Percentiles rank a stretch among this genome's conserved stretches.
These are phyloP conservation scores for Montipora capitata DNA, from an alignment of 92 coral and sea anemone genomes.

Conservation along the genomic window DNA sequence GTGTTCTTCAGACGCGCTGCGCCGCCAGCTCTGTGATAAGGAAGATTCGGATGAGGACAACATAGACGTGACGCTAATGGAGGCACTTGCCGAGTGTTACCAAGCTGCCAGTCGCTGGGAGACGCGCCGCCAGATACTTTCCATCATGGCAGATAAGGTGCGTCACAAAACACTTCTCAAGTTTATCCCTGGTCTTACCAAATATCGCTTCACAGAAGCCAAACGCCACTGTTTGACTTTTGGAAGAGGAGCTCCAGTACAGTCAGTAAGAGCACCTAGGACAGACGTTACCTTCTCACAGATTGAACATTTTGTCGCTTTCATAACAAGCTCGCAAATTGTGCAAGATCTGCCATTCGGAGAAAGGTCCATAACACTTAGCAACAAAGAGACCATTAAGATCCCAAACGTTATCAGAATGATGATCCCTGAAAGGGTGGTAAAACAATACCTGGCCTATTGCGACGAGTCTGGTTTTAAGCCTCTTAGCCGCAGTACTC, in stretches of 20 bases:
- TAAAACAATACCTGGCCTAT: slow-evolving; percentile 52
- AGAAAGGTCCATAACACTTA: slow-evolving; percentile 49
- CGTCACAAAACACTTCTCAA: slow-evolving; percentile 51
- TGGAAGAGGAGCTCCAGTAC: slow-evolving; percentile 88
- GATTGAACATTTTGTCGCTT: slow-evolving; percentile 58
- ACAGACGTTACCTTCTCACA: slow-evolving; percentile 42
- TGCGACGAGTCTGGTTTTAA: slow-evolving; percentile 49
- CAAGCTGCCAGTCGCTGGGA: slow-evolving; percentile 79
- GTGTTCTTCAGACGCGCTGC: slow-evolving; percentile 71
- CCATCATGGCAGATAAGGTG: slow-evolving; percentile 87
- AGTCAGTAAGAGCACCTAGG: slow-evolving; percentile 48
- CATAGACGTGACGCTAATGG: slow-evolving; percentile 73
- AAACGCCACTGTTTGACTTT: slow-evolving; percentile 79
- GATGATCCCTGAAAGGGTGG: slow-evolving; percentile 66
- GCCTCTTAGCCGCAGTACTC: slow-evolving; percentile 66
- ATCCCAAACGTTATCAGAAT: slow-evolving; percentile 57
- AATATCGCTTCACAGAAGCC: slow-evolving; percentile 84
- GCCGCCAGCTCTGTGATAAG: slow-evolving; percentile 43
- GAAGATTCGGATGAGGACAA: slow-evolving; percentile 54
- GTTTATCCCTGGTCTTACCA: slow-evolving; percentile 83
- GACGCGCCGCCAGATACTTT: slow-evolving; percentile 81
- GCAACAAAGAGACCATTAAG: slow-evolving; percentile 59
- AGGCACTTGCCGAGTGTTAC: slow-evolving; percentile 85
- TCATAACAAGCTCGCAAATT: slow-evolving; percentile 67
- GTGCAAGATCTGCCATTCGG: slow-evolving; percentile 74